A percentile compares a stretch with the other conserved stretches of the same genome.
phyloP scores from a whole-genome alignment of 1,140 invertebrate genomes.

The Bombus confusus region DNA sequence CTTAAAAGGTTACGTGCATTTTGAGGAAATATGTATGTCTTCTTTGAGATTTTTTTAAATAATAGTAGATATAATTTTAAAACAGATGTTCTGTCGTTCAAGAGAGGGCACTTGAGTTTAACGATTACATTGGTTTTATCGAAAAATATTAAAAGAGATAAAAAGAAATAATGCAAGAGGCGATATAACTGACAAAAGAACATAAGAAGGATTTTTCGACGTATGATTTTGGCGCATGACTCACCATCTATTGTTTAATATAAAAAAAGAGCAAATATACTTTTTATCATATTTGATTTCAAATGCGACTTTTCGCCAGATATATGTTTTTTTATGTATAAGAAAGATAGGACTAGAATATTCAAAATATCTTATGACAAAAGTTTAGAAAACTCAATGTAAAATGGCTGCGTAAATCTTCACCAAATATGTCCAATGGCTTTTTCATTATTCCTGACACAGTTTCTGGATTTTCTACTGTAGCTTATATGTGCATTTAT shows the following conservation, averaged over 20 bases:
- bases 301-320: not conserved
- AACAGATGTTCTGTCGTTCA: too few relatives aligned
- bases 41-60: too few relatives aligned
- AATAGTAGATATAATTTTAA: too few relatives aligned
- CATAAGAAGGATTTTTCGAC: too few relatives aligned
- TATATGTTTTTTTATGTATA: not conserved
- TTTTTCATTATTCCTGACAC: not conserved
- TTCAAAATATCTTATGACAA: not conserved
- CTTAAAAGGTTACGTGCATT: too few relatives aligned
- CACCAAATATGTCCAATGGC: not conserved
- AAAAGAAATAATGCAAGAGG: too few relatives aligned
- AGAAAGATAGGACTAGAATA: not conserved
- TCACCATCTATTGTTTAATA: not conserved
- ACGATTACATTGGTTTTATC: too few relatives aligned
- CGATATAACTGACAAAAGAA: too few relatives aligned
- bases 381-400: not conserved
- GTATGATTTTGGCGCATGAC: too few relatives aligned
- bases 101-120: too few relatives aligned
- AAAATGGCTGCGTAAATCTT: not conserved
- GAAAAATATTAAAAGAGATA: too few relatives aligned
- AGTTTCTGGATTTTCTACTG: not conserved
- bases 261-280: not conserved
- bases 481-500: not conserved
- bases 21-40: too few relatives aligned
- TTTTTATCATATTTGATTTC: not conserved